phyloP scores from a whole-genome alignment of 2,113 vertebrate genomes.

The Chlamydotis undulata region DNA sequence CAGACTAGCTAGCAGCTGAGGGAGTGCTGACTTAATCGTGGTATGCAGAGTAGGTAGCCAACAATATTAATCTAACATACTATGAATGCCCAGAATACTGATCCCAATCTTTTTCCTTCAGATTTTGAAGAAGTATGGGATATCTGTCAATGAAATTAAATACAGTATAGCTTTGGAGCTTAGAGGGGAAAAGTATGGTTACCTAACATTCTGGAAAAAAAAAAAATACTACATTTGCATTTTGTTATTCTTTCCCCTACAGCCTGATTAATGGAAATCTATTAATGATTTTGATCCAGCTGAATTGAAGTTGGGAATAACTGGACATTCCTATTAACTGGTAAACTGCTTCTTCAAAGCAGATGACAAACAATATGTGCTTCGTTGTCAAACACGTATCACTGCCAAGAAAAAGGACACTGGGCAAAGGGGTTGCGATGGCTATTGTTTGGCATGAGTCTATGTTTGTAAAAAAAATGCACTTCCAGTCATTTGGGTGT shows the following conservation, averaged over 20 bases:
- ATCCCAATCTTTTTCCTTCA: not conserved
- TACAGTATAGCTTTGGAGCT: not conserved
- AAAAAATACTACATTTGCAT: not conserved
- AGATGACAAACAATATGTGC: not conserved
- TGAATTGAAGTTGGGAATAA: not conserved
- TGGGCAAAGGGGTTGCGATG: not conserved
- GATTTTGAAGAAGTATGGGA: not conserved
- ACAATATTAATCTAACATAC: not conserved
- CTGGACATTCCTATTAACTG: not conserved
- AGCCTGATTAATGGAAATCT: not conserved
- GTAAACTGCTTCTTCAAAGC: not conserved
- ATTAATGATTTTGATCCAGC: not conserved
- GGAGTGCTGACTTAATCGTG: not conserved
- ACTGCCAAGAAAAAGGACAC: constrained; percentile 10
- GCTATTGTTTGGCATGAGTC: not conserved
- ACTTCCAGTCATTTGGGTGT: constrained; percentile 1
- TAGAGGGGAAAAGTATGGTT: not conserved
- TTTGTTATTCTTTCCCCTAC: not conserved
- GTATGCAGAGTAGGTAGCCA: not conserved
- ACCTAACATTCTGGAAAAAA: not conserved
- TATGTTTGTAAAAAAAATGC: not conserved
- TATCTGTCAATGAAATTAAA: not conserved
- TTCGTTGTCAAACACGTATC: not conserved
- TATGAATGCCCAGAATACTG: not conserved
- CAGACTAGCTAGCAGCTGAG: not conserved